Percentiles rank a stretch among this genome's conserved stretches.
phyloP scores from a whole-genome alignment of 2,113 vertebrate genomes.

The Bubo scandiacus region DNA sequence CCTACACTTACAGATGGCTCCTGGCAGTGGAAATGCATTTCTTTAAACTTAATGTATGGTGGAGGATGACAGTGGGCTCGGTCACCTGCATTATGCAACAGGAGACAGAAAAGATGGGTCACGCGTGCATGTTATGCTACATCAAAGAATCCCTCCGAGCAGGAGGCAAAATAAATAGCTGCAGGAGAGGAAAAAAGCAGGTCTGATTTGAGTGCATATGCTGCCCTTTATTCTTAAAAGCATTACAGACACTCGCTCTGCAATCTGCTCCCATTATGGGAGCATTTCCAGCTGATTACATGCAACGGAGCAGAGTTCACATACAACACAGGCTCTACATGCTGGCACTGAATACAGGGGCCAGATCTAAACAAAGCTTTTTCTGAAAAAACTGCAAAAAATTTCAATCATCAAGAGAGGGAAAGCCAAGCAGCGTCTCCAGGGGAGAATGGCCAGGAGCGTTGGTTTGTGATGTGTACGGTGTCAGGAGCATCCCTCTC shows the following conservation, averaged over 20 bases:
- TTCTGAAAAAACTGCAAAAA: background rate
- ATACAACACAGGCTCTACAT: background rate
- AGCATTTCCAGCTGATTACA: constrained; percentile 33
- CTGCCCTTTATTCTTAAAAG: constrained; percentile 48
- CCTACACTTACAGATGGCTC: background rate
- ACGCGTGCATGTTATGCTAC: background rate
- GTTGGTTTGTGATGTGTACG: background rate
- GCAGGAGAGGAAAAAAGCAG: background rate
- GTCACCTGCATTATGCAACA: background rate
- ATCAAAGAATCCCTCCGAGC: background rate
- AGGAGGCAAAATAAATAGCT: constrained; percentile 37
- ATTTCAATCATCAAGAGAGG: fast-evolving
- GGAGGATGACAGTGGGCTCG: background rate
- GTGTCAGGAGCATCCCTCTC: background rate
- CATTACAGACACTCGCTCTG: background rate
- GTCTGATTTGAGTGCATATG: background rate
- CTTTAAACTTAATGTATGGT: background rate
- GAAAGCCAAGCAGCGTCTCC: background rate
- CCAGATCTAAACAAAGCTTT: background rate
- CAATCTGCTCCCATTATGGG: background rate
- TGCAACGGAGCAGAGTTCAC: background rate
- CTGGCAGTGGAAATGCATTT: background rate
- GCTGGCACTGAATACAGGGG: background rate
- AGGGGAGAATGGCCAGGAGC: background rate
- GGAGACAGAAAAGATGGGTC: background rate